Evolutionary conservation across 2,797 vertebrate genomes (phyloP), one percentile per base, ranked within the genome.

Genomic region (Acanthornis magna): DNA sequence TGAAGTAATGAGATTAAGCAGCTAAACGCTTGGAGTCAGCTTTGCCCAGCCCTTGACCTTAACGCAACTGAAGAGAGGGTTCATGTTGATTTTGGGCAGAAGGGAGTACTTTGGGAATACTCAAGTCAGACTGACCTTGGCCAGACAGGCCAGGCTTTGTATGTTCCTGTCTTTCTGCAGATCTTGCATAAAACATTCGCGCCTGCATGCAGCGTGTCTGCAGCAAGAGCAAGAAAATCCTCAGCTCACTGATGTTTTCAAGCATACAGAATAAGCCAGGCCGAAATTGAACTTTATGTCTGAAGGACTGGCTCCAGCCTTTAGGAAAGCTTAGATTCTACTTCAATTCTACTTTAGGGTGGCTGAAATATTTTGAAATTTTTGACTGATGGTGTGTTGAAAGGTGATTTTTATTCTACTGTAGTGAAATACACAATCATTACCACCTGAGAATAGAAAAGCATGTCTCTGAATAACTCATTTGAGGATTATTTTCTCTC

Each of bases 321-420:
- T 77, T 34, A 74, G 30, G 22, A 89, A 61, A 75, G 80, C 17
- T 74, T 53, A 67, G 27, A 13, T 30, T 32, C 13, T 57, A 34
- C 8, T 32, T 67, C 54, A 55, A 0, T 74, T 86, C 43, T 53
- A 15, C 62, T 73, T 74, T 42, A 5, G 4, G 3, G 16, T 13
- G 20, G 20, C 5, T 71, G 34, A 85, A 93, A 45, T 47, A 57
- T 38, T 81, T 65, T 65, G 16, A 75, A 62, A 63, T 40, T 7
- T 38, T 94, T 51, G 29, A 62, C 27, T 58, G 26, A 30, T 63
- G 19, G 11, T 38, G 20, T 55, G 21, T 27, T 68, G 10, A 32
- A 92, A 16, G 9, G 23, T 65, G 57, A 38, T n/a, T 93, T 92
- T 83, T 73, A 45, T 84, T 84, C 83, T 80, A 22, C 10, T 70